Base-by-base conservation (phyloP, 2,797 vertebrate genomes). In the Semaprochilodus insignis region DNA sequence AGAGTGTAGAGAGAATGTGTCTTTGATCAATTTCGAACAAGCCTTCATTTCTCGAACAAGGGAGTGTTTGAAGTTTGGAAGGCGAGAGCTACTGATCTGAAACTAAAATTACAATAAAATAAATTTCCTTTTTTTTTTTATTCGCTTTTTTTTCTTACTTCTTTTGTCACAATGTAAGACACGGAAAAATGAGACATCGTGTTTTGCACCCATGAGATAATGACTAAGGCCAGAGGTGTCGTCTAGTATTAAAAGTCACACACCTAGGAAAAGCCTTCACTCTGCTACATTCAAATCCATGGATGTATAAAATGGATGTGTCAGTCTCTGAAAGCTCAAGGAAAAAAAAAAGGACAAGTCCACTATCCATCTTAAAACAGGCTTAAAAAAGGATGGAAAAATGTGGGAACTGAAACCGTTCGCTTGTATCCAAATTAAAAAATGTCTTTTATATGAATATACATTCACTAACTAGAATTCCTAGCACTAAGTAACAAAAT, bases 221-320 rank as follows among this genome's bases (percentile, higher is more conserved):
- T 40, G 87, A 83, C 80, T 91, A 93, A 94, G 92, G 91, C 93
- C 87, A 91, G 71, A 90, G 79, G 83, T 75, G 78, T 80, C 80
- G 79, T 82, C 84, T 81, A 74, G 63, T 88, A 88, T 85, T 87
- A 75, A 86, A 89, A 87, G 81, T 84, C 78, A 87, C 89, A 84
- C 85, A 78, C 88, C 85, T 44, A 16, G 85, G 81, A 88, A 90
- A 81, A 25, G 85, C 84, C 83, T 70, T 13, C 75, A 44, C 83
- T 79, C 70, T 73, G 82, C 82, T 88, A 90, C 90, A 85, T 87
- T 87, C 84, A 78, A 75, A 87, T 59, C 13, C 81, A 86, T 88
- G 87, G 91, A 91, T 87, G 90, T 91, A 91, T 83, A 88, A 89
- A 92, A 92, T 90, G 74, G 91, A 93, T 89, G 93, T 72, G 84